A percentile compares a stretch with the other conserved stretches of the same genome.
Conservation (phyloP, 2,888 invertebrate species). For the Dicyrtomina minuta region DNA sequence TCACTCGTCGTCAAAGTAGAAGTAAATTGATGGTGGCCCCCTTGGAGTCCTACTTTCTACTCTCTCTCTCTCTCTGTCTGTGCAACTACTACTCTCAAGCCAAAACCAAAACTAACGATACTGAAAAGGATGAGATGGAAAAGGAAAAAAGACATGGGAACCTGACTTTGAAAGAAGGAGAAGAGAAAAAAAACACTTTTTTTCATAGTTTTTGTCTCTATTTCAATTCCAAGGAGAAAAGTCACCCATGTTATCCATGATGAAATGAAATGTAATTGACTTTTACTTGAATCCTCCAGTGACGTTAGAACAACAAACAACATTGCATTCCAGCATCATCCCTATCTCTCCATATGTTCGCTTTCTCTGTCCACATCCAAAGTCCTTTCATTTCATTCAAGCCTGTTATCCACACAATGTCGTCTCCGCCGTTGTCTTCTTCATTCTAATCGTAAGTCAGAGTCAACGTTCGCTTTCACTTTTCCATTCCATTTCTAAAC, state of each 20-base stretch:
- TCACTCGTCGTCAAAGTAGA: conserved; percentile 18
- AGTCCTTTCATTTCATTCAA: not conserved
- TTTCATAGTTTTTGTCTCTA: conserved; percentile 1
- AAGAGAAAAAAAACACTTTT: no score
- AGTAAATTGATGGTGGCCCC: conserved; percentile 26
- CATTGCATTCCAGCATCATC: conserved; percentile 10
- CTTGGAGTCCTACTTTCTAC: conserved; percentile 7
- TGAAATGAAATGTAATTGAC: conserved; percentile 50
- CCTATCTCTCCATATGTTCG: no score
- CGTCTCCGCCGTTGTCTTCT: not conserved
- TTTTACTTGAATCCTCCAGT: conserved; percentile 45
- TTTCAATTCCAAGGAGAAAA: conserved; percentile 9
- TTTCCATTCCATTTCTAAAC: not conserved
- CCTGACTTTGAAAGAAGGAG: not conserved
- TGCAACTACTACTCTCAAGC: no score
- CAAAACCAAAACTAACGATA: no score
- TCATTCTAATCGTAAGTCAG: not conserved
- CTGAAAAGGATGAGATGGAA: not conserved
- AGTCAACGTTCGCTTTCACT: not conserved
- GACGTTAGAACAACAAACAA: conserved; percentile 34
- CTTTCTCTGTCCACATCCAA: conserved; percentile 1
- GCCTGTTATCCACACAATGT: no score
- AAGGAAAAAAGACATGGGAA: conserved; percentile 12
- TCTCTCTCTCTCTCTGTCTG: no score
- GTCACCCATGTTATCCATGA: conserved; percentile 37